Evolutionary conservation across 2,888 invertebrate genomes (phyloP).

Genomic region (Synergus laeviventris): DNA sequence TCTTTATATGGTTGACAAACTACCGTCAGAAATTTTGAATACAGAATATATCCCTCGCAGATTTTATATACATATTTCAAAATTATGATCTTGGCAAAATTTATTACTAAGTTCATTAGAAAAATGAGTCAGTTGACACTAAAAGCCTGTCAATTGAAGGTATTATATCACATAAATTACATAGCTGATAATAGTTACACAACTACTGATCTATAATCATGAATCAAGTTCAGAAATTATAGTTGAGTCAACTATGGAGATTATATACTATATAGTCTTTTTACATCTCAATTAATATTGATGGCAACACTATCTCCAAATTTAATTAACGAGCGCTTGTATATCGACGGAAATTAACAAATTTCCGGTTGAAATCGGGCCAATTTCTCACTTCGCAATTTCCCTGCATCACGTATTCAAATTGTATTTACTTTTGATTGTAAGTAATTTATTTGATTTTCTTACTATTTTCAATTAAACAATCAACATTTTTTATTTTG

Average conservation of each 20-base stretch:
- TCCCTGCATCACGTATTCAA: neutral
- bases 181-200: neutral
- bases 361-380: conserved; percentile 24
- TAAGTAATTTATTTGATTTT: neutral
- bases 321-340: conserved; percentile 26
- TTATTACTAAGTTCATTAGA: no score
- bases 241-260: neutral
- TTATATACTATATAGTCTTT: no score
- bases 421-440: neutral
- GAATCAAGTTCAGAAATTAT: neutral
- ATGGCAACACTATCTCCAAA: conserved; percentile 10
- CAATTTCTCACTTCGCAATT: neutral
- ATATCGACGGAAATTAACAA: conserved; percentile 13
- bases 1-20: neutral
- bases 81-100: no score
- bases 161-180: neutral
- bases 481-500: neutral
- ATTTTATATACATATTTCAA: no score
- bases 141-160: neutral
- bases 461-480: neutral
- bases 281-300: conserved; percentile 28
- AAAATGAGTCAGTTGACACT: neutral
- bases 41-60: no score
- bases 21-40: no score
- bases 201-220: neutral